phyloP scores from a whole-genome alignment of 2,113 vertebrate species.

The Sclerurus mexicanus region DNA sequence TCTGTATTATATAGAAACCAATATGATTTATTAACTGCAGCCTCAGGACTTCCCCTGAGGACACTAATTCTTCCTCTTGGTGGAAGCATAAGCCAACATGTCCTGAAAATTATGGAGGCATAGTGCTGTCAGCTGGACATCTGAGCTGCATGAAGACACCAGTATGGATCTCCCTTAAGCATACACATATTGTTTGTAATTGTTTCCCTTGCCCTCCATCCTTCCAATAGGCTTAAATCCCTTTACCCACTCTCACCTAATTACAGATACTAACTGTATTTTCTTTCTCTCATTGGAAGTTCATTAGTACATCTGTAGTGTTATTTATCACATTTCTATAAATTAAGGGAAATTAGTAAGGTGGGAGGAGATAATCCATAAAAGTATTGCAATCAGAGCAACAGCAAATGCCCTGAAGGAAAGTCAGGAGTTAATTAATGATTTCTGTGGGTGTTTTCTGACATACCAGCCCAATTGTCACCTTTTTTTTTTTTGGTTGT shows the following conservation, averaged over 20 bases:
- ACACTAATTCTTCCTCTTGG: not conserved
- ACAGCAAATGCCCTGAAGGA: not conserved
- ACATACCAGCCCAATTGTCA: not conserved
- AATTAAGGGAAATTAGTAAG: not conserved
- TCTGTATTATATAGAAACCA: not conserved
- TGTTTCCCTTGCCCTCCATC: not conserved
- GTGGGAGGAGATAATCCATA: not conserved
- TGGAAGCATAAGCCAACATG: not conserved
- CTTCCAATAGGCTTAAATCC: not conserved
- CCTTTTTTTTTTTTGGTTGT: not conserved
- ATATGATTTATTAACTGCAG: not conserved
- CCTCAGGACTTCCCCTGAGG: not conserved
- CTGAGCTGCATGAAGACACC: not conserved
- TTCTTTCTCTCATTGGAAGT: not conserved
- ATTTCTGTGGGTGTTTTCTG: not conserved
- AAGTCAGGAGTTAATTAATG: not conserved
- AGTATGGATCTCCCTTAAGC: not conserved
- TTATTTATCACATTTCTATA: not conserved
- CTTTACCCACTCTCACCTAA: not conserved
- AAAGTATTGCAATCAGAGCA: not conserved
- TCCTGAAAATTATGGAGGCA: not conserved
- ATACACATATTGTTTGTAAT: not conserved
- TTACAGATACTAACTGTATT: not conserved
- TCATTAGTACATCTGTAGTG: not conserved
- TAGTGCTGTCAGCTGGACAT: not conserved